phyloP scores from a whole-genome alignment of 2,888 invertebrate species.

The Apodemia duryi region DNA sequence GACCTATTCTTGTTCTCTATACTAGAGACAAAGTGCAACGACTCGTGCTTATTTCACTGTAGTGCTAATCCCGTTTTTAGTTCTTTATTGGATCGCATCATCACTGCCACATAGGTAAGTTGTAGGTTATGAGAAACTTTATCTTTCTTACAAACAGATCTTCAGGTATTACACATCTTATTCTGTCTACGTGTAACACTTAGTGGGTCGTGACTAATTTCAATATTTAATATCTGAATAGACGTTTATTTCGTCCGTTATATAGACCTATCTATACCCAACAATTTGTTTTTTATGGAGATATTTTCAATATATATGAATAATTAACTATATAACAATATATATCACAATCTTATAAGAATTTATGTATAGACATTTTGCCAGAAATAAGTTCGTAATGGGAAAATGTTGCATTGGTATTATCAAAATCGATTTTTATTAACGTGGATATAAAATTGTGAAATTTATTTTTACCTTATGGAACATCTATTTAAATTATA shows the following conservation, averaged over 20 bases:
- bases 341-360: too few relatives aligned
- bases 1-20: slow-evolving; percentile 51
- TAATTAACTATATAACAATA: too few relatives aligned
- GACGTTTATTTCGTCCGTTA: not conserved
- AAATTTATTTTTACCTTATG: too few relatives aligned
- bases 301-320: too few relatives aligned
- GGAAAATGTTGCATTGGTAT: too few relatives aligned
- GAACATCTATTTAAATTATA: too few relatives aligned
- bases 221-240: slow-evolving; percentile 19
- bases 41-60: slow-evolving; percentile 71
- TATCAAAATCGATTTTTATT: too few relatives aligned
- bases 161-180: not conserved
- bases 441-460: too few relatives aligned
- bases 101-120: slow-evolving; percentile 54
- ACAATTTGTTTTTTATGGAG: too few relatives aligned
- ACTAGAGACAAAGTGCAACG: slow-evolving; percentile 67
- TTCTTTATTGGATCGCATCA: slow-evolving; percentile 70
- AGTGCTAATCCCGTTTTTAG: slow-evolving; percentile 72
- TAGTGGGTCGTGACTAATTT: slow-evolving; percentile 31
- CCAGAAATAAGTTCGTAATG: too few relatives aligned
- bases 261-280: not conserved
- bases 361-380: too few relatives aligned
- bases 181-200: slow-evolving; percentile 23
- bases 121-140: slow-evolving; percentile 22
- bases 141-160: slow-evolving; percentile 11